A percentile compares a stretch with the other conserved stretches of the same genome.
Evolutionary conservation across 2,797 vertebrate species (phyloP).

Genomic region (Phoxinus dragarum): DNA sequence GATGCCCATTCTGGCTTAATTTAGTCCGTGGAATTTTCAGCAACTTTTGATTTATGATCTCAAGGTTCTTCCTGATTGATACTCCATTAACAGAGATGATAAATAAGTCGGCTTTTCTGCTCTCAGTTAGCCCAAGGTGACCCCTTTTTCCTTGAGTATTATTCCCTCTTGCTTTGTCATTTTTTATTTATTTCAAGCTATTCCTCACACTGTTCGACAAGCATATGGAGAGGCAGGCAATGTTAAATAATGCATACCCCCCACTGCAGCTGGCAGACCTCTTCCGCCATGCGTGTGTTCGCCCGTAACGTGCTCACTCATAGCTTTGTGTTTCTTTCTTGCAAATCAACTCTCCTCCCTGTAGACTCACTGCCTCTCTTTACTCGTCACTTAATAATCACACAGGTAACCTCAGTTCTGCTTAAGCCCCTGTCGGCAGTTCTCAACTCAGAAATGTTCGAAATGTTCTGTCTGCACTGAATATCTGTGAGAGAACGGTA

Average conservation of each 20-base stretch:
- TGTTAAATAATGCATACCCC: slow-evolving; percentile 52
- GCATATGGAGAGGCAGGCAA: slow-evolving; percentile 36
- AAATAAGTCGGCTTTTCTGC: not conserved
- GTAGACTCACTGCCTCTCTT: slow-evolving; percentile 16
- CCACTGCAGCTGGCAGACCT: slow-evolving; percentile 25
- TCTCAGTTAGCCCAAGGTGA: not conserved
- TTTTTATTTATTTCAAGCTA: slow-evolving; percentile 19
- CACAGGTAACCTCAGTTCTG: slow-evolving; percentile 16
- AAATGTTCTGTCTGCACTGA: not conserved
- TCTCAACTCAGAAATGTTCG: not conserved
- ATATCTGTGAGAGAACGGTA: not conserved
- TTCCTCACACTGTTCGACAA: slow-evolving; percentile 18
- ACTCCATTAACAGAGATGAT: no score
- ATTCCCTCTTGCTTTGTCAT: slow-evolving; percentile 1
- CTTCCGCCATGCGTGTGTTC: slow-evolving; percentile 3
- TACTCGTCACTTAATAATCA: slow-evolving; percentile 17
- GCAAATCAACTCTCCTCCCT: not conserved
- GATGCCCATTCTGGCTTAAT: no score
- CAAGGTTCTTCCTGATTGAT: no score
- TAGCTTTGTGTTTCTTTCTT: slow-evolving; percentile 20
- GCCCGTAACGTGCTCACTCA: not conserved
- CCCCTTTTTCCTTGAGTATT: not conserved
- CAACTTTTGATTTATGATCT: no score
- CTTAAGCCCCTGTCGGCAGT: not conserved
- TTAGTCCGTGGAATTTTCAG: no score